Base-by-base conservation (phyloP, 2,888 invertebrate species). In the Mamestra brassicae region DNA sequence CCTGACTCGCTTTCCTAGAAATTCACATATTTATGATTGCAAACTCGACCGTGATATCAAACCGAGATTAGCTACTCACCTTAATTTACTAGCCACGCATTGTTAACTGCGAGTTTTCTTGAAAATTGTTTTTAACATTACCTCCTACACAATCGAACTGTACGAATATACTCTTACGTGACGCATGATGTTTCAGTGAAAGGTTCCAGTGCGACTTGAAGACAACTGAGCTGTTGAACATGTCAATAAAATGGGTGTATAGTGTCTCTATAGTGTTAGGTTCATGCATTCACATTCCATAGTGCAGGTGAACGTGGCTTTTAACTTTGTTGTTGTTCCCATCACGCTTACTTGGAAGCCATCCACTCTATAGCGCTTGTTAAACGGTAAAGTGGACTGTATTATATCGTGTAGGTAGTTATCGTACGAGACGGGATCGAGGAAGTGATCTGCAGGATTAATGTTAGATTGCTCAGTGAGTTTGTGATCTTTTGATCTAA, bases 1-100 rank as follows among this genome's bases (percentile, higher is more conserved):
- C 89, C 89, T 90, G 88, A 91, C 83, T 91, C 88, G 91, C 90
- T 93, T 92, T 92, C 90, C 86, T 90, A 88, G 89, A 91, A 93
- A 92, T 90, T 91, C 90, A 91, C 89, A 90, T 90, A 89, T 88
- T 90, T 87, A 89, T 88, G 85, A 90, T 90, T 88, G 87, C 88
- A 85, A 88, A 89, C 88, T 81, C 88, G 81, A 77, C 87, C 83
- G 88, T 89, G 85, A 89, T 90, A 88, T 88, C 81, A 80, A 87
- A 85, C 83, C 83, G 76, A 91, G 91, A 92, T 89, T 87, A 87
- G 76, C 84, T 84, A 84, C 85, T 75, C 81, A 88, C 80, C 79
- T 86, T 85, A 85, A 84, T 88, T 88, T 87, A 83, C 84, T 83
- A 79, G 89, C 85, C 86, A 92, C 89, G 90, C 90, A 89, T 91